These are phyloP conservation scores for Lycopodina hypogea DNA, from an alignment of 37 sponge, comb jelly and placozoan species.

Conservation along the genomic window DNA sequence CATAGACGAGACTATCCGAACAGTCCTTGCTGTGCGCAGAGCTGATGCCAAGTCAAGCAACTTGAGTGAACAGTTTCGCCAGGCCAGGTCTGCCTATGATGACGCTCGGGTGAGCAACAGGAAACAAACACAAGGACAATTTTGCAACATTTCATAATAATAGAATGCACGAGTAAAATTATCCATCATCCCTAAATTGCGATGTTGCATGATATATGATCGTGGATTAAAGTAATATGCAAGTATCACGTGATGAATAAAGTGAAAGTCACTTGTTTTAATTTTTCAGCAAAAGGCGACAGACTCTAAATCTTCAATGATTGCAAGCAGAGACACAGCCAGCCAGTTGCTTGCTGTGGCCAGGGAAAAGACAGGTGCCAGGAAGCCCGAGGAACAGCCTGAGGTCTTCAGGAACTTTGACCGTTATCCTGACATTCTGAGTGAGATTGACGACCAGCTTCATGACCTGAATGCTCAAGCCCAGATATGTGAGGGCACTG, in stretches of 20 bases:
- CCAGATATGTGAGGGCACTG: conserved; percentile 58
- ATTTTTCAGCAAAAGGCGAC: conserved; percentile 21
- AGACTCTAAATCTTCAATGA: background rate
- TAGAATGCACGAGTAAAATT: background rate
- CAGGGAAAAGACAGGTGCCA: conserved; percentile 12
- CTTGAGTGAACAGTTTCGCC: conserved; percentile 5
- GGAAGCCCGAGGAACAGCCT: conserved; percentile 9
- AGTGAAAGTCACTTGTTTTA: too few relatives aligned
- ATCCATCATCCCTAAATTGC: background rate
- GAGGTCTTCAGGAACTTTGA: conserved; percentile 20
- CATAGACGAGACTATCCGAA: background rate
- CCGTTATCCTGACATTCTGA: conserved; percentile 29
- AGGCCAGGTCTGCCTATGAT: conserved; percentile 20
- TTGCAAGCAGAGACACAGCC: conserved; percentile 4
- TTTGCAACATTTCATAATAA: background rate
- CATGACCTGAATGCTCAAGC: conserved; percentile 70
- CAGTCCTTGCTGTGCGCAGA: background rate
- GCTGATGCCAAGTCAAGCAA: conserved; percentile 13
- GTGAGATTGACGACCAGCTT: conserved; percentile 51
- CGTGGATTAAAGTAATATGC: too few relatives aligned
- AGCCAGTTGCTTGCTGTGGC: conserved; percentile 17
- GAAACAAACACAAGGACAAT: background rate
- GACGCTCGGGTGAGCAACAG: conserved; percentile 26
- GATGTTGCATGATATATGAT: background rate
- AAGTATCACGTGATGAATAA: too few relatives aligned